These are phyloP conservation scores for Leistus spinibarbis DNA, from an alignment of 2,888 invertebrate genomes.

Conservation along the genomic window DNA sequence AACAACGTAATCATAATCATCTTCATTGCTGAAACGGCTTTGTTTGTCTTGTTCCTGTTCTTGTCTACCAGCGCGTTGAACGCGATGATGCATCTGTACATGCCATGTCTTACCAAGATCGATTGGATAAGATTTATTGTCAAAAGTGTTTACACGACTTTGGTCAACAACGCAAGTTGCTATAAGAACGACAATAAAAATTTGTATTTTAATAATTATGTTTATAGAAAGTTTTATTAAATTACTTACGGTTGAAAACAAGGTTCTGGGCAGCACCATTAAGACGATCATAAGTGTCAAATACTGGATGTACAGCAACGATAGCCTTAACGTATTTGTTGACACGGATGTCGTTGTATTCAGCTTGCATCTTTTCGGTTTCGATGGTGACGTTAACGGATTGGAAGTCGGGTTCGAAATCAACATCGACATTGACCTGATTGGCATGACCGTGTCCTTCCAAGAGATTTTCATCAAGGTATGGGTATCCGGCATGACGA, in stretches of 20 bases:
- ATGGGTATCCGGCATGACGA: slow-evolving; percentile 59
- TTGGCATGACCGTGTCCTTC: slow-evolving; percentile 55
- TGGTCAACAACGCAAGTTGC: slow-evolving; percentile 69
- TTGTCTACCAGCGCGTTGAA: slow-evolving; percentile 6
- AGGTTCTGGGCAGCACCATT: slow-evolving; percentile 46
- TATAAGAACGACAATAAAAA: slow-evolving; percentile 48
- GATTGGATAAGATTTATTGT: slow-evolving; percentile 66
- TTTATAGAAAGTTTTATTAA: not conserved
- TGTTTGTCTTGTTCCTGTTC: slow-evolving; percentile 48
- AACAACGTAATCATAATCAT: slow-evolving; percentile 51
- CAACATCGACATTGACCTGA: slow-evolving; percentile 58
- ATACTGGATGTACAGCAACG: slow-evolving; percentile 60
- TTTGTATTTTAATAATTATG: not conserved
- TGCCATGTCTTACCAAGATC: slow-evolving; percentile 65
- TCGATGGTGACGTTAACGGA: slow-evolving; percentile 59
- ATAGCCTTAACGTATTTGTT: slow-evolving; percentile 53
- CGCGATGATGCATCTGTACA: slow-evolving; percentile 62
- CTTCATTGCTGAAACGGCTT: slow-evolving; percentile 18
- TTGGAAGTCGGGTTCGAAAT: slow-evolving; percentile 58
- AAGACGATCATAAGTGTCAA: slow-evolving; percentile 52
- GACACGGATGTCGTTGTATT: slow-evolving; percentile 58
- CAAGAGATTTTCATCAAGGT: slow-evolving; percentile 58
- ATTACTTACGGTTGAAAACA: slow-evolving; percentile 64
- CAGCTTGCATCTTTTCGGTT: slow-evolving; percentile 54
- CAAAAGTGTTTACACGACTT: slow-evolving; percentile 66